Evolutionary conservation across 2,888 invertebrate species (phyloP), one percentile per base, ranked within the genome.

Genomic region (Ceriagrion tenellum): DNA sequence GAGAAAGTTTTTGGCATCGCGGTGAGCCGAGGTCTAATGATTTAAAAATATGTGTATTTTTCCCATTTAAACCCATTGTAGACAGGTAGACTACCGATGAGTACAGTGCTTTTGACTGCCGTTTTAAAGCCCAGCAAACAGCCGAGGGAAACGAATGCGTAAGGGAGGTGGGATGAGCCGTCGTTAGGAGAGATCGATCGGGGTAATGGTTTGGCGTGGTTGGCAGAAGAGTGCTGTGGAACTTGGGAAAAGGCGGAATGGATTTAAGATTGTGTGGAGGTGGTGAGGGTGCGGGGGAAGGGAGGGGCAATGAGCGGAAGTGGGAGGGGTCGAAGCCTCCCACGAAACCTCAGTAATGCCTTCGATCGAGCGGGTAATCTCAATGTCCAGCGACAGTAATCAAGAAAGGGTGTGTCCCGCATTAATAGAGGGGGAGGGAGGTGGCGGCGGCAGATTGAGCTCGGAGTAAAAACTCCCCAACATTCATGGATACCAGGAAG

Each of bases 321-420:
- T 74, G 93, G 69, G 69, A 69, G 93, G 93, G 12, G 26, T 40
- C 89, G n/a, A 35, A 81, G 89, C 89, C 89, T 16, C 89, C 55
- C 40, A 26, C 93, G 26, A 69, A 81, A 55, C 89, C 89, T 55
- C 89, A 13, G 35, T 40, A 63, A 47, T 93, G 93, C 69, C 26
- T 74, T 93, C 93, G 69, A 93, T 93, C 74, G 69, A 89, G 69
- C 0, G 55, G 47, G 93, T 69, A 69, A 93, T 93, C 40, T 35
- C 93, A 47, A n/a, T 93, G 69, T 93, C 93, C 93, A 69, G 93
- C 69, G 47, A 47, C 93, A 47, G 47, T 74, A 69, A 93, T 93
- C 93, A 93, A 93, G 69, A 63, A 74, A 93, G 74, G 93, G 93
- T 69, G 93, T 93, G 93, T 47, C 63, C 35, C 93, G 40, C 40